These are phyloP conservation scores for Centropyge bicolor DNA, from an alignment of 2,797 vertebrate species.

Conservation along the genomic window DNA sequence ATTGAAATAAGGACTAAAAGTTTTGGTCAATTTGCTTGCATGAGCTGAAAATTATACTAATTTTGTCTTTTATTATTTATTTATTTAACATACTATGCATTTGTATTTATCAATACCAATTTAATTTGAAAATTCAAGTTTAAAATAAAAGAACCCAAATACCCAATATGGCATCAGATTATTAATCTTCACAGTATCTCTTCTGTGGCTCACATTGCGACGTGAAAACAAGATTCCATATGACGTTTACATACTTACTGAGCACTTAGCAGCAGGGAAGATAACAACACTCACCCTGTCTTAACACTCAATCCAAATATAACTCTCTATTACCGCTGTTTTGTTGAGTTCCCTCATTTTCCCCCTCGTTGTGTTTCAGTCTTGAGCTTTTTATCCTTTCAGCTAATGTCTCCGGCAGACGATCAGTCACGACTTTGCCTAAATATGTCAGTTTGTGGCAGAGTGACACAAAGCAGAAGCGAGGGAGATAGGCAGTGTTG, in stretches of 20 bases:
- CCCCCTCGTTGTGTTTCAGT: neutral
- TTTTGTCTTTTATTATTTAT: neutral
- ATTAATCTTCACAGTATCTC: neutral
- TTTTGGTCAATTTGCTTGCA: neutral
- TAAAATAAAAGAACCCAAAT: neutral
- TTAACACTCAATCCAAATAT: conserved; percentile 57
- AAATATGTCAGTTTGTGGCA: conserved; percentile 76
- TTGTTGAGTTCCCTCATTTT: conserved; percentile 26
- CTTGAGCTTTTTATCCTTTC: conserved; percentile 51
- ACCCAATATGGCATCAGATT: neutral
- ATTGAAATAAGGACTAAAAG: no score
- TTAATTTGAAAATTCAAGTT: neutral
- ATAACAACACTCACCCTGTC: conserved; percentile 56
- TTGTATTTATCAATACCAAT: no score
- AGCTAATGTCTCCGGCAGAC: conserved; percentile 50
- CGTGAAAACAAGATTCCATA: conserved; percentile 29
- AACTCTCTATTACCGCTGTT: conserved; percentile 40
- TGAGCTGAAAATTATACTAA: neutral
- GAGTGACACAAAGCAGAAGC: conserved; percentile 73
- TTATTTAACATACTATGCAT: neutral
- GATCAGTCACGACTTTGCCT: conserved; percentile 73
- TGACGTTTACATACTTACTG: conserved; percentile 37
- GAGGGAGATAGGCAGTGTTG: conserved; percentile 28
- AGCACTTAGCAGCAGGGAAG: conserved; percentile 53
- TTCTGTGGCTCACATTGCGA: conserved; percentile 10